Percentiles rank a stretch among this genome's conserved stretches.
Evolutionary conservation across 1,140 invertebrate species (phyloP).

Genomic region (Pissodes strobi): DNA sequence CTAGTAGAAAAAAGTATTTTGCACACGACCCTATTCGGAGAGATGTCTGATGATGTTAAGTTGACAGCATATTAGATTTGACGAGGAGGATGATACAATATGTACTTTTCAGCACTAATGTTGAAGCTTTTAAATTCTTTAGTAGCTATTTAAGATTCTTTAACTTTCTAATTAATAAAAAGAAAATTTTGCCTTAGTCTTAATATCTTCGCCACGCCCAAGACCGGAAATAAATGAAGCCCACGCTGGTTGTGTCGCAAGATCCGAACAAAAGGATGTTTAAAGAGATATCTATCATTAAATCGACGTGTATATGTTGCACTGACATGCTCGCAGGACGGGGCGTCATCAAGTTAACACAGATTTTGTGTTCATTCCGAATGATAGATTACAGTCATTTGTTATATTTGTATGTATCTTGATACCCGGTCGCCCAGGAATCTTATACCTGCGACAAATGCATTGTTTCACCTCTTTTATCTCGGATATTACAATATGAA

Average conservation of each 20-base stretch:
- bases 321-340: constrained; percentile 25
- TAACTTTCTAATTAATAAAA: too few species aligned
- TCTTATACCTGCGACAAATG: constrained; percentile 31
- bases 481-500: constrained; percentile 22
- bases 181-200: too few species aligned
- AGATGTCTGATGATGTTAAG: too few species aligned
- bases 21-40: too few species aligned
- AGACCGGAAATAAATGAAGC: constrained; percentile 22
- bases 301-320: constrained; percentile 31
- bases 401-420: constrained; percentile 32
- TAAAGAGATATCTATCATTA: constrained; percentile 34
- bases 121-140: too few species aligned
- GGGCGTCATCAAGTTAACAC: constrained; percentile 38
- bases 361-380: constrained; percentile 34
- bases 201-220: background rate
- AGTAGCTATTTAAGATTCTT: too few species aligned
- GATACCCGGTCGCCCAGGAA: constrained; percentile 13
- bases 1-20: too few species aligned
- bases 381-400: constrained; percentile 38
- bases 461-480: constrained; percentile 35
- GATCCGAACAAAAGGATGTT: constrained; percentile 31
- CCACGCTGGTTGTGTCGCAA: constrained; percentile 25
- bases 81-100: too few species aligned
- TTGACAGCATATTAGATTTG: too few species aligned
- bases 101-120: too few species aligned